These are phyloP conservation scores for Spheniscus mendiculus DNA, from an alignment of 2,113 vertebrate genomes.

Conservation along the genomic window DNA sequence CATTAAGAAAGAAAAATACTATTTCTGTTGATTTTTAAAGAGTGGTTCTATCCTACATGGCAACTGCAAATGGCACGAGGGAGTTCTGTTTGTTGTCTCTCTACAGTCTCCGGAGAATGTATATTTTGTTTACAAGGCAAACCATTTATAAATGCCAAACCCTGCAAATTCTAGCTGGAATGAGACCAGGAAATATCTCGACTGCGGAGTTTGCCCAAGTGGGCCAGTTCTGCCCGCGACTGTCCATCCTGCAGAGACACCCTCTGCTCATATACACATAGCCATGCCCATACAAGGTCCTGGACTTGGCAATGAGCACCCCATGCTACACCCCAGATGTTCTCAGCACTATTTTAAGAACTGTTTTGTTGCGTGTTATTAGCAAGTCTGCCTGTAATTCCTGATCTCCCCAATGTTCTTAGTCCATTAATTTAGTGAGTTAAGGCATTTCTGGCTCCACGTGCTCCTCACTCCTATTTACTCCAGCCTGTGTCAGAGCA, in stretches of 20 bases:
- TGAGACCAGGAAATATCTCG: neutral
- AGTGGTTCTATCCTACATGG: neutral
- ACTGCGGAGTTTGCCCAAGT: neutral
- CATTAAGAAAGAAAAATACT: neutral
- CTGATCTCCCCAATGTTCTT: neutral
- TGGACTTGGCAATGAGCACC: accelerated
- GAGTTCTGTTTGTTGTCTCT: slow-evolving; percentile 38
- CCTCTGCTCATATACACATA: neutral
- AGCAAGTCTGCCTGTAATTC: neutral
- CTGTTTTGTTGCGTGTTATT: neutral
- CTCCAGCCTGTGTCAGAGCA: neutral
- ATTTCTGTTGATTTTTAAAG: neutral
- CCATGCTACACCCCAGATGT: neutral
- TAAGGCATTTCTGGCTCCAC: neutral
- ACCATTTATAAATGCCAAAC: slow-evolving; percentile 39
- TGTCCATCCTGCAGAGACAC: neutral
- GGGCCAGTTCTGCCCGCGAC: neutral
- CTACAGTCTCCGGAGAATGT: slow-evolving; percentile 24
- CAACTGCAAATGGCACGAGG: slow-evolving; percentile 20
- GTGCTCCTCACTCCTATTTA: neutral
- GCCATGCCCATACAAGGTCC: neutral
- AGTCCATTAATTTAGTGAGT: neutral
- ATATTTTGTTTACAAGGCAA: slow-evolving; percentile 51
- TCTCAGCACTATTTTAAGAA: neutral
- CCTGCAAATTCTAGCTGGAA: slow-evolving; percentile 43